Evolutionary conservation across 2,888 invertebrate genomes (phyloP).

Genomic region (Linnaemya tessellans): DNA sequence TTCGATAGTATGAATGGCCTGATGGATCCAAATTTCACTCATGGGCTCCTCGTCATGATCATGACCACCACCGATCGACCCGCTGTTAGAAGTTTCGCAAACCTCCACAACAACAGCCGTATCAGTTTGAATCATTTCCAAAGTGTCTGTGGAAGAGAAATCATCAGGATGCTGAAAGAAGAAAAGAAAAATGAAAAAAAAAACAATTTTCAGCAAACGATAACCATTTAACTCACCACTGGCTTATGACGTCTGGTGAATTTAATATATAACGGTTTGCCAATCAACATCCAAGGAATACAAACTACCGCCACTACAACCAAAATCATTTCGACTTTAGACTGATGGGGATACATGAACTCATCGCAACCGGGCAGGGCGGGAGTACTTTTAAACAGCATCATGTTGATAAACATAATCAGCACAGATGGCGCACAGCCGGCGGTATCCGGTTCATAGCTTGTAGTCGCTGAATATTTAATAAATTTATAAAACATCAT

Average conservation of each 20-base stretch:
- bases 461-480: conserved; percentile 85
- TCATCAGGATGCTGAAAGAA: conserved; percentile 40
- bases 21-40: conserved; percentile 95
- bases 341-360: conserved; percentile 89
- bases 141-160: conserved; percentile 60
- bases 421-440: conserved; percentile 90
- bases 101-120: conserved; percentile 77
- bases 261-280: conserved; percentile 92
- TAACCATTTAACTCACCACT: conserved; percentile 76
- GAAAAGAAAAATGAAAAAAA: not conserved
- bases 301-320: conserved; percentile 92
- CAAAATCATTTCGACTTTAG: conserved; percentile 88
- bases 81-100: conserved; percentile 71
- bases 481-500: conserved; percentile 97
- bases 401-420: conserved; percentile 92
- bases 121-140: conserved; percentile 71
- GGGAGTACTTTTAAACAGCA: conserved; percentile 86
- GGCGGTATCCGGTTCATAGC: conserved; percentile 80
- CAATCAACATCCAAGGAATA: conserved; percentile 96
- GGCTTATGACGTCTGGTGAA: conserved; percentile 75
- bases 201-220: not conserved
- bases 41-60: conserved; percentile 86
- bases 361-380: conserved; percentile 84
- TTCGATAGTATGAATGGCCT: conserved; percentile 98
- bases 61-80: conserved; percentile 77